Conservation (phyloP, 2,797 vertebrate species). For the Apogon talboti region DNA sequence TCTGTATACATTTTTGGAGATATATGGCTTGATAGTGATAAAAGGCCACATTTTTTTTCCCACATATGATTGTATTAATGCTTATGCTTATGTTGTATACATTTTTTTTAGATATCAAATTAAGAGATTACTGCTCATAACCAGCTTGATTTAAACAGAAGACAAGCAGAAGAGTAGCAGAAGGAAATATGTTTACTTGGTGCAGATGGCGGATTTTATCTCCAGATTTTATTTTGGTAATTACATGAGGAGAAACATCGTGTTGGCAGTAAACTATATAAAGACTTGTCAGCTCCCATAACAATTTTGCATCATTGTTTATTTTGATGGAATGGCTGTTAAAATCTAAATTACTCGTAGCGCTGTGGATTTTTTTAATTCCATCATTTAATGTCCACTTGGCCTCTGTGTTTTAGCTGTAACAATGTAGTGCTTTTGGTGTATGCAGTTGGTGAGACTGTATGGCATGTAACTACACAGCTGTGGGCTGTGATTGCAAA, state of each 20-base stretch:
- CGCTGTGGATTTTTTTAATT: constrained; percentile 37
- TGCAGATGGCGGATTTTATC: constrained; percentile 59
- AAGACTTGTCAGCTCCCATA: background rate
- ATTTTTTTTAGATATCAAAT: no score
- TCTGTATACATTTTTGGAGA: no score
- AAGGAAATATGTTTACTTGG: constrained; percentile 36
- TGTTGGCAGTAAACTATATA: constrained; percentile 31
- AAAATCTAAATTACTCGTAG: constrained; percentile 47
- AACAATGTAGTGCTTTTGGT: constrained; percentile 36
- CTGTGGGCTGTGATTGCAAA: constrained; percentile 72
- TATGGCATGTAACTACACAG: constrained; percentile 64
- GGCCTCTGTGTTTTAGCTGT: constrained; percentile 43
- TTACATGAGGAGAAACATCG: constrained; percentile 40
- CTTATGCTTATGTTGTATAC: no score
- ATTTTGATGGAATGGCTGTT: constrained; percentile 14
- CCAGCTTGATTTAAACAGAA: background rate
- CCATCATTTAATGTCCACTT: constrained; percentile 19
- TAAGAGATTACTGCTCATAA: no score
- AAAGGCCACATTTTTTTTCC: no score
- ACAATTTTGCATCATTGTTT: background rate
- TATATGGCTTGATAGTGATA: no score
- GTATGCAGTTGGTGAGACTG: constrained; percentile 58
- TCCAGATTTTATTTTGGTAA: constrained; percentile 48
- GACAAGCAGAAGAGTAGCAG: constrained; percentile 35
- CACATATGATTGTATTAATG: no score